Conservation (phyloP, 2,888 invertebrate species). For the Drosophila neotestacea region DNA sequence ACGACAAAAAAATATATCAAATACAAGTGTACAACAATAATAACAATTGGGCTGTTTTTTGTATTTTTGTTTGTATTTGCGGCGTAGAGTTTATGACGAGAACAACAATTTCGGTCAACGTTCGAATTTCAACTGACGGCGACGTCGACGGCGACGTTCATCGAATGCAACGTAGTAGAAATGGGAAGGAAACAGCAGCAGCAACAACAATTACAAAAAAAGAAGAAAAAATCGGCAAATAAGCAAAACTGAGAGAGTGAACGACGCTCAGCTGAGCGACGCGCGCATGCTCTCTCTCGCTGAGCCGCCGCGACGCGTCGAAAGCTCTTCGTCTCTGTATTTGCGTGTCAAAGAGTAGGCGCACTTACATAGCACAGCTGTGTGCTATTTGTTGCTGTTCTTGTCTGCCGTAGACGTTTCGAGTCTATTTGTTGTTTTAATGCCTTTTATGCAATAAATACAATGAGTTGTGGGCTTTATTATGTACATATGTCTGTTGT, state of each 20-base stretch:
- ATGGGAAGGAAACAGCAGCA: slow-evolving; percentile 65
- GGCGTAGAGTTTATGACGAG: slow-evolving; percentile 29
- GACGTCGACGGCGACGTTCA: slow-evolving; percentile 50
- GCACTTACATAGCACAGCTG: slow-evolving; percentile 45
- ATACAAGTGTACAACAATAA: slow-evolving; percentile 20
- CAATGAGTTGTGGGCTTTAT: slow-evolving; percentile 36
- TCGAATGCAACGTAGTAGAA: slow-evolving; percentile 69
- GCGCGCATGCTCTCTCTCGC: slow-evolving; percentile 58
- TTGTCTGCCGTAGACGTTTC: slow-evolving; percentile 19
- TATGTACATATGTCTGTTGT: background rate
- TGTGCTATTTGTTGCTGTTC: slow-evolving; percentile 28
- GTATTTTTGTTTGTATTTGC: slow-evolving; percentile 26
- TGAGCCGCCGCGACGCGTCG: slow-evolving; percentile 19
- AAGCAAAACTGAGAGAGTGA: slow-evolving; percentile 45
- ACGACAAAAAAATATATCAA: slow-evolving; percentile 15
- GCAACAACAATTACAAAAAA: slow-evolving; percentile 21
- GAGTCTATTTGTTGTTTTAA: slow-evolving; percentile 21
- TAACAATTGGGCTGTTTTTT: slow-evolving; percentile 27
- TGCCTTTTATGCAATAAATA: slow-evolving; percentile 69
- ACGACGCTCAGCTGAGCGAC: slow-evolving; percentile 44
- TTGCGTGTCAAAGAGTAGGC: slow-evolving; percentile 52
- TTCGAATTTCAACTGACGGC: slow-evolving; percentile 75
- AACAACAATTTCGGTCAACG: slow-evolving; percentile 80
- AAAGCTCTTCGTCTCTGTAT: slow-evolving; percentile 44
- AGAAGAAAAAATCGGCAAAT: slow-evolving; percentile 1